Percentiles rank a stretch among this genome's conserved stretches.
phyloP scores from a whole-genome alignment of 2,888 invertebrate genomes.

The Polymixis flavicincta region DNA sequence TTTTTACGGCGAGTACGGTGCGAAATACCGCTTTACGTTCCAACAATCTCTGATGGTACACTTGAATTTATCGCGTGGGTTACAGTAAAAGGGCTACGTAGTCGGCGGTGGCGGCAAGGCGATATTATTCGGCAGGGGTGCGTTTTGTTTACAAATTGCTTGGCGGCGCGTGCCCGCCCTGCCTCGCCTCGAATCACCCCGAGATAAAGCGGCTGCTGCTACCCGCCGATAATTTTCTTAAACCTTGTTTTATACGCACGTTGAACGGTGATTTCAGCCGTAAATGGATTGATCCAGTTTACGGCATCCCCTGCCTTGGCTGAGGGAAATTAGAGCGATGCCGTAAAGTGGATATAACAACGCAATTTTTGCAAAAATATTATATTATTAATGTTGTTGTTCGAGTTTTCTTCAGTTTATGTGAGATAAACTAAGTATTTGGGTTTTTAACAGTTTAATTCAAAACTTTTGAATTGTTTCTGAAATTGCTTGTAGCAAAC shows the following conservation, averaged over 20 bases:
- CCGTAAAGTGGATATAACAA: slow-evolving; percentile 44
- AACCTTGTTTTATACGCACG: slow-evolving; percentile 82
- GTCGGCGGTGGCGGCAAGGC: slow-evolving; percentile 73
- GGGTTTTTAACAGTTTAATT: slow-evolving; percentile 14
- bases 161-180: slow-evolving; percentile 80
- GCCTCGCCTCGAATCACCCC: slow-evolving; percentile 76
- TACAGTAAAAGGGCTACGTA: slow-evolving; percentile 79
- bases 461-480: slow-evolving; percentile 14
- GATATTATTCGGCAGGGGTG: slow-evolving; percentile 84
- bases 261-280: slow-evolving; percentile 78
- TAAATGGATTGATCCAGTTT: slow-evolving; percentile 82
- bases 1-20: slow-evolving; percentile 67
- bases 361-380: slow-evolving; percentile 28
- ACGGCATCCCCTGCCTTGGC: slow-evolving; percentile 65
- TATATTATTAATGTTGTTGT: background rate
- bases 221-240: slow-evolving; percentile 83
- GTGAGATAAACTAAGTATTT: background rate
- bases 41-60: slow-evolving; percentile 81
- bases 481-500: slow-evolving; percentile 31
- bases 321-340: slow-evolving; percentile 61
- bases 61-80: slow-evolving; percentile 83
- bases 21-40: slow-evolving; percentile 70
- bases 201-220: slow-evolving; percentile 80
- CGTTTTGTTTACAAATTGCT: slow-evolving; percentile 89
- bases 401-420: background rate